Conservation (phyloP, 2,888 invertebrate genomes). For the Blastobasis adustella region DNA sequence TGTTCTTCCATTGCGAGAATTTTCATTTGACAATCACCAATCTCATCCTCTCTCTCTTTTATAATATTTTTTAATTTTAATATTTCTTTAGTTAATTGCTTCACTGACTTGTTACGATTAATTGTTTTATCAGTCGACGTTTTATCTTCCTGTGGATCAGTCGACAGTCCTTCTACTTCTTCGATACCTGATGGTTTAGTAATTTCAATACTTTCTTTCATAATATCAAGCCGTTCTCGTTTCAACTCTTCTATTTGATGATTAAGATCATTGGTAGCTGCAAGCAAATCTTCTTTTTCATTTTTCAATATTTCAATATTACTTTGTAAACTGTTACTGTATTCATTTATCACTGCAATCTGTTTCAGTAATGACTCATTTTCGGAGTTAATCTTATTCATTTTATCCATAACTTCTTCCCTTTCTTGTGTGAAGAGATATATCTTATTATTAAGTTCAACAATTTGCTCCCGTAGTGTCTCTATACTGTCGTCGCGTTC, state of each 20-base stretch:
- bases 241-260: slow-evolving; percentile 62
- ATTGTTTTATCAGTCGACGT: slow-evolving; percentile 44
- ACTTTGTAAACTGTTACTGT: slow-evolving; percentile 51
- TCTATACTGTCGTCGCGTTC: slow-evolving; percentile 72
- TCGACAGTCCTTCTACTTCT: slow-evolving; percentile 39
- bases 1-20: slow-evolving; percentile 66
- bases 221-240: slow-evolving; percentile 52
- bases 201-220: slow-evolving; percentile 56
- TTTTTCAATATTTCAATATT: slow-evolving; percentile 58
- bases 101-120: slow-evolving; percentile 56
- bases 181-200: slow-evolving; percentile 43
- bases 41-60: slow-evolving; percentile 69
- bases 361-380: slow-evolving; percentile 71
- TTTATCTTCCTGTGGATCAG: slow-evolving; percentile 55
- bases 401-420: slow-evolving; percentile 80
- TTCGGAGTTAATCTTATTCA: slow-evolving; percentile 77
- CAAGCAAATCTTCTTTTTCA: slow-evolving; percentile 52
- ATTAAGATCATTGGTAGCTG: slow-evolving; percentile 46
- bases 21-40: slow-evolving; percentile 68
- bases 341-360: slow-evolving; percentile 68
- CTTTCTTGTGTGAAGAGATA: slow-evolving; percentile 81
- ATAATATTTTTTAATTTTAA: slow-evolving; percentile 64
- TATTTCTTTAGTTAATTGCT: slow-evolving; percentile 70
- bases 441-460: slow-evolving; percentile 79
- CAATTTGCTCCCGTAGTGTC: slow-evolving; percentile 77